phyloP scores from a whole-genome alignment of 2,113 vertebrate genomes.

The Petrocephalus microphthalmus region DNA sequence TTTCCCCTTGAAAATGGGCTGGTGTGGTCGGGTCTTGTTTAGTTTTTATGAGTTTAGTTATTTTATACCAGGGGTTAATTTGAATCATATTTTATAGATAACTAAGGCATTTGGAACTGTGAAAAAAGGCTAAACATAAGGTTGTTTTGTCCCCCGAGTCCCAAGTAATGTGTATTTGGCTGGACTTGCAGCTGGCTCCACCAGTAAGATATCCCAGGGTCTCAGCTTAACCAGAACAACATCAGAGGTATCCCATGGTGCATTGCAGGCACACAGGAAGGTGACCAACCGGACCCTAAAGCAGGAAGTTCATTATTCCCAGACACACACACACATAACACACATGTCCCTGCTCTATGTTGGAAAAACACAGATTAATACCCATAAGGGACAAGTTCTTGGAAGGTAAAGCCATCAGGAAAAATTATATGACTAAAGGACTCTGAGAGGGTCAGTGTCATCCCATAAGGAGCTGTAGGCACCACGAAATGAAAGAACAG shows the following conservation, averaged over 20 bases:
- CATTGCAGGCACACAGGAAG: neutral
- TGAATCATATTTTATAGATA: conserved; percentile 10
- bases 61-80: conserved; percentile 20
- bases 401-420: neutral
- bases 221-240: neutral
- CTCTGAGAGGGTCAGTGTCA: neutral
- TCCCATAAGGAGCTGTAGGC: neutral
- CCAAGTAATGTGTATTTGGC: neutral
- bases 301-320: conserved; percentile 6
- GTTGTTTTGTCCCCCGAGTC: neutral
- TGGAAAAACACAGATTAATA: neutral
- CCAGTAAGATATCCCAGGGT: neutral
- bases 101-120: conserved; percentile 7
- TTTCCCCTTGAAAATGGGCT: conserved; percentile 6
- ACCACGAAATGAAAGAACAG: neutral
- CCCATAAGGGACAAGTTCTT: neutral
- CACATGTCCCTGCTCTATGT: neutral
- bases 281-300: neutral
- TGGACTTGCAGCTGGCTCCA: neutral
- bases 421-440: neutral
- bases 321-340: neutral
- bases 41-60: conserved; percentile 22
- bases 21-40: conserved; percentile 1
- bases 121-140: neutral
- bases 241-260: neutral